These are phyloP conservation scores for Trichonephila clavata DNA, from an alignment of 1,140 invertebrate genomes.

Conservation along the genomic window DNA sequence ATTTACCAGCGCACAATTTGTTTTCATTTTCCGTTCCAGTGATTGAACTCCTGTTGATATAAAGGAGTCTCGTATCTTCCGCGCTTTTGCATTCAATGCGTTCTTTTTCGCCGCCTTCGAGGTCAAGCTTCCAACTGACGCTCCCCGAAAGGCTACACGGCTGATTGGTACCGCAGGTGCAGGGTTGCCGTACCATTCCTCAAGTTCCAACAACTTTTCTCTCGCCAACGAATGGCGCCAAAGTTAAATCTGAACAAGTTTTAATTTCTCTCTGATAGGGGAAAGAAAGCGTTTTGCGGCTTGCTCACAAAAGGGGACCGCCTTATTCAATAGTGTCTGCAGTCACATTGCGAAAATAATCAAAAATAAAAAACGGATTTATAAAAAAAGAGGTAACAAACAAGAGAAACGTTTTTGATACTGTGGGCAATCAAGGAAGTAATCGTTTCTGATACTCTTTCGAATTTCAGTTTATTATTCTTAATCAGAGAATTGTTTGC, in stretches of 20 bases:
- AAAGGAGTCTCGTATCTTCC: not conserved
- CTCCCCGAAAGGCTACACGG: conserved; percentile 66
- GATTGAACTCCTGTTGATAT: conserved; percentile 29
- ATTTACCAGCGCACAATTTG: not conserved
- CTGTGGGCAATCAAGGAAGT: not conserved
- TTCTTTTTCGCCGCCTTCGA: conserved; percentile 24
- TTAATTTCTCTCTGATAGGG: not conserved
- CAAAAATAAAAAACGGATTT: not conserved
- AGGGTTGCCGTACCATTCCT: conserved; percentile 55
- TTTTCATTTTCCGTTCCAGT: conserved; percentile 47
- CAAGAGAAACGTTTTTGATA: not conserved
- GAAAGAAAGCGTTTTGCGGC: not conserved
- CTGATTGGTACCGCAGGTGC: conserved; percentile 38
- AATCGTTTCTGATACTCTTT: not conserved
- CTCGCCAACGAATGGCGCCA: conserved; percentile 40
- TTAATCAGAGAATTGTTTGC: not conserved
- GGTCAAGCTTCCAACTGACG: conserved; percentile 67
- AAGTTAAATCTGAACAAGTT: conserved; percentile 11
- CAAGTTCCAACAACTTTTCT: conserved; percentile 45
- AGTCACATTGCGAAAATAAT: not conserved
- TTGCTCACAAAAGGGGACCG: not conserved
- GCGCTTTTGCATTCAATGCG: not conserved
- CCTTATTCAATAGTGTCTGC: not conserved
- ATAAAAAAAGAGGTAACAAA: not conserved
- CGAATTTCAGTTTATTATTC: conserved; percentile 7